These are phyloP conservation scores for Pomatostomus ruficeps DNA, from an alignment of 2,113 vertebrate species.

Conservation along the genomic window DNA sequence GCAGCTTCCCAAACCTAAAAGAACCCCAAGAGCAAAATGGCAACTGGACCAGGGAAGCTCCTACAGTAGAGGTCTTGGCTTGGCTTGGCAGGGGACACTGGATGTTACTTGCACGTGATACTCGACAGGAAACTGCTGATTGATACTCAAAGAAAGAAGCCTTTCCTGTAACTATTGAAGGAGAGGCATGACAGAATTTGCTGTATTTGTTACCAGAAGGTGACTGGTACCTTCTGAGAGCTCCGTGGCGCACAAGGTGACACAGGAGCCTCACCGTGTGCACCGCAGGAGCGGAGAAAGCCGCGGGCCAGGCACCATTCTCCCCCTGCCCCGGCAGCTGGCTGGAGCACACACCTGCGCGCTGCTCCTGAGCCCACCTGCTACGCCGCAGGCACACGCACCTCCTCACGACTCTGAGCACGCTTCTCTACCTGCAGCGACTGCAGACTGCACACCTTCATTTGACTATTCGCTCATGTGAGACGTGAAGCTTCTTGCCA, in stretches of 20 bases:
- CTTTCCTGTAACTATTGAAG: not conserved
- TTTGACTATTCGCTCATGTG: fast-evolving
- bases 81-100: not conserved
- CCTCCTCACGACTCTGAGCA: not conserved
- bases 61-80: not conserved
- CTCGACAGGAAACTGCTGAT: not conserved
- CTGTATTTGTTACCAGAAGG: not conserved
- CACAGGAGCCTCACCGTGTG: fast-evolving
- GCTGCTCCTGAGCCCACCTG: fast-evolving
- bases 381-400: fast-evolving
- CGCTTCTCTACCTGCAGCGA: fast-evolving
- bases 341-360: fast-evolving
- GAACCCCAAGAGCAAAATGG: not conserved
- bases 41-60: not conserved
- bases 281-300: fast-evolving
- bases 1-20: not conserved
- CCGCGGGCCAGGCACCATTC: fast-evolving
- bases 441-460: not conserved
- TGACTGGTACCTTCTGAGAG: not conserved
- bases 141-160: not conserved
- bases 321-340: fast-evolving
- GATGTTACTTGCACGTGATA: not conserved
- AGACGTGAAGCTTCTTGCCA: not conserved
- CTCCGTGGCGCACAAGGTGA: not conserved
- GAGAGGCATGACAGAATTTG: not conserved